Evolutionary conservation across 2,797 vertebrate species (phyloP).

Genomic region (Siniperca obscura): DNA sequence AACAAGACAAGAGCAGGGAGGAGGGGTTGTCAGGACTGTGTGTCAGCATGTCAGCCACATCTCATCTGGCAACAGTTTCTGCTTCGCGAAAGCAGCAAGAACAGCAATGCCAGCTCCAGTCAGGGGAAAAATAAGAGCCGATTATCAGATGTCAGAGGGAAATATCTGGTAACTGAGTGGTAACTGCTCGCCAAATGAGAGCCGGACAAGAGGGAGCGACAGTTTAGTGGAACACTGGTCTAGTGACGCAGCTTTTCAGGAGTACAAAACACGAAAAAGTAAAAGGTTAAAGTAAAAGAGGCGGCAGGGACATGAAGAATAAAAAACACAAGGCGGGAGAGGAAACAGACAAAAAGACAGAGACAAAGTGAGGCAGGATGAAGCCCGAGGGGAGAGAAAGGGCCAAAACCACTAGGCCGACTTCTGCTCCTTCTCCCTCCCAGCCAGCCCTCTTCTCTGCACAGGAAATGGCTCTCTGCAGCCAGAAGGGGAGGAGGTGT

Average conservation of each 20-base stretch:
- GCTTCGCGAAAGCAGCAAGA: slow-evolving; percentile 23
- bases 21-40: slow-evolving; percentile 26
- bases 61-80: slow-evolving; percentile 79
- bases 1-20: slow-evolving; percentile 62
- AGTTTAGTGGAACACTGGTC: slow-evolving; percentile 20
- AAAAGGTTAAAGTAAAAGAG: slow-evolving; percentile 38
- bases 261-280: slow-evolving; percentile 25
- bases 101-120: slow-evolving; percentile 40
- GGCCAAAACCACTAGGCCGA: slow-evolving; percentile 88
- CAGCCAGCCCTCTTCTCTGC: slow-evolving; percentile 82
- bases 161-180: slow-evolving; percentile 68
- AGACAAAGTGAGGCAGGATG: slow-evolving; percentile 47
- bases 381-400: slow-evolving; percentile 62
- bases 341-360: slow-evolving; percentile 42
- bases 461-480: slow-evolving; percentile 71
- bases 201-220: slow-evolving; percentile 23
- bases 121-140: slow-evolving; percentile 40
- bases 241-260: slow-evolving; percentile 42
- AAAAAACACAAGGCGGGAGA: slow-evolving; percentile 32
- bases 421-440: slow-evolving; percentile 49
- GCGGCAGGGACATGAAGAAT: slow-evolving; percentile 10
- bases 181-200: slow-evolving; percentile 37
- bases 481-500: slow-evolving; percentile 48
- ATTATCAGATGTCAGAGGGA: slow-evolving; percentile 65
- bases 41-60: slow-evolving; percentile 67